Base-by-base conservation (phyloP, 1,140 invertebrate species). In the Mya arenaria region DNA sequence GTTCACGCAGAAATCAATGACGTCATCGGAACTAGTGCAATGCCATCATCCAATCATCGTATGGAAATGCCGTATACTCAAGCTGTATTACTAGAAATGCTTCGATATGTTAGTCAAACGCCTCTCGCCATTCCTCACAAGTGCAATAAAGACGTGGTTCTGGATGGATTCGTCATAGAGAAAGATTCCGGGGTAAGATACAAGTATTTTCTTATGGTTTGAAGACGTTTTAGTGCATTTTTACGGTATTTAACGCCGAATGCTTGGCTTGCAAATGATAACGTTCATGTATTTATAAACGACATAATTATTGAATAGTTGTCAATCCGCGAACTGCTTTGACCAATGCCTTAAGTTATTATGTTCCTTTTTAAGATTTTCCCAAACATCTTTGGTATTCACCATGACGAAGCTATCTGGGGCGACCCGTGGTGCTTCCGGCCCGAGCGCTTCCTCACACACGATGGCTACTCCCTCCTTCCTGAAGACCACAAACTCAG, bases 351-450 rank as follows among this genome's bases (percentile, higher is more conserved):
- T 58, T 5, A 58, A 19, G 1, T 36, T 1, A n/a, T 23, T 37
- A 30, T 44, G 10, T 63, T 15, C 17, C 19, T 63, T 8, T 65
- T 78, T n/a, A 77, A 87, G 86, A 71, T 87, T 15, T 71, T 85
- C 13, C 62, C 83, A 0, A 90, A 97, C 10, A 95, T 96, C 84
- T 97, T 96, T 96, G 95, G 96, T 13, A 94, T 97, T 34, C 96
- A 97, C 88, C 96, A 95, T 93, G 94, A 97, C 90, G 93, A 95
- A 0, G 85, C 92, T 2, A 90, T 94, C 39, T 98, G 96, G 95
- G 87, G 88, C 15, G 92, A 97, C 34, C 97, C 97, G 0, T 93
- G 96, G 28, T 86, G 91, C 15, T 98, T 96, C 88, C 93, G 93
- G 30, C 96, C 97, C 0, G 93, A 94, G 10, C 92, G 97, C 25